Base-by-base conservation (phyloP, 2,888 invertebrate species). In the Caenorhabditis doughertyi region DNA sequence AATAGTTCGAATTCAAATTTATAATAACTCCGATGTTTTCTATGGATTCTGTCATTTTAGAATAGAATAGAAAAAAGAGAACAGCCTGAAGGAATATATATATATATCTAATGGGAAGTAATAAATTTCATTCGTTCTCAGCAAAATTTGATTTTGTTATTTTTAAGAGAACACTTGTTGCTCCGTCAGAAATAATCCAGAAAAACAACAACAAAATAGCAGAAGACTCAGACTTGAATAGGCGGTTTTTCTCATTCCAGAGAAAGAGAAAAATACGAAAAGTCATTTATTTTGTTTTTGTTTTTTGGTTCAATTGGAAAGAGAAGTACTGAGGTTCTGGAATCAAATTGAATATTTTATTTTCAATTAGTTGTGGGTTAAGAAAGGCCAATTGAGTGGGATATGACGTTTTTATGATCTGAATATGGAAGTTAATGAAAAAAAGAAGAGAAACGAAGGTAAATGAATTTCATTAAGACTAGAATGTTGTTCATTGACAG, bases 1-100 rank as follows among this genome's bases (percentile, higher is more conserved):
- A 62, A 51, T 72, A 72, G 39, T 72, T 72, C 1, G 60, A 25
- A 42, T 72, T 60, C 21, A 58, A 27, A n/a, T 72, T 72, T 9
- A 72, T 62, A 9, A 72, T 62, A n/a, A 42, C 13, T 39, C 72
- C 72, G 7, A 27, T 9, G 7, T 49, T 32, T 18, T 62, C 62
- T 9, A 8, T 42, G 11, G 29, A 29, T 8, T 27, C 39, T 8
- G 32, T 21, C 56, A 58, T 58, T 3, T 3, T 32, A 8, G 16
- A 39, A 39, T n/a, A n/a, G n/a, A 49, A 18, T 49, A 18, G 18
- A 49, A 49, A 49, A 49, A 21, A 4, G 44, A 44, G 42, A 44
- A 23, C 25, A 55, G 25, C 21, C 32, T 1, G n/a, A 29, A 27
- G 44, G 21, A n/a, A n/a, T n/a, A n/a, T 35, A 3, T 25, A 2